These are phyloP conservation scores for Caenorhabditis becei DNA, from an alignment of 2,888 invertebrate genomes.

Conservation along the genomic window DNA sequence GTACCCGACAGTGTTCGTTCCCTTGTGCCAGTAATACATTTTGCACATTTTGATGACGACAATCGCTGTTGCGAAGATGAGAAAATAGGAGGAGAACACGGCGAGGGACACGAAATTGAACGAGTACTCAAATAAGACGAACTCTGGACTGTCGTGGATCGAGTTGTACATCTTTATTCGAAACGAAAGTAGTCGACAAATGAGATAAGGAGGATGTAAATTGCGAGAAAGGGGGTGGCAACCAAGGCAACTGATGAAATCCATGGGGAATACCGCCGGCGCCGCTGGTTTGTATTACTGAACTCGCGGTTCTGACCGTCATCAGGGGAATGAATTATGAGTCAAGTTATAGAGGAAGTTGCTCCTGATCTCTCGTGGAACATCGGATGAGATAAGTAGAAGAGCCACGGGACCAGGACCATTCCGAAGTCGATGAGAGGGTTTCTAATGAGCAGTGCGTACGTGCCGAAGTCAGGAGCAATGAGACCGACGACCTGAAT, in stretches of 20 bases:
- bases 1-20: background rate
- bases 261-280: no score
- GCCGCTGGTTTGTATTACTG: no score
- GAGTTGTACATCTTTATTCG: background rate
- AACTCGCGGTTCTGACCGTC: no score
- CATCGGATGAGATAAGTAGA: conserved; percentile 45
- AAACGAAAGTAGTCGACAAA: background rate
- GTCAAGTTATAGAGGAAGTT: conserved; percentile 19
- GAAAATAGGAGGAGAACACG: background rate
- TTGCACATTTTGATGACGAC: background rate
- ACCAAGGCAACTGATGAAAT: background rate
- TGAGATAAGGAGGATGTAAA: no score
- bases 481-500: conserved; percentile 12
- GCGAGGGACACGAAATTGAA: background rate
- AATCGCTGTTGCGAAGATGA: background rate
- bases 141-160: background rate
- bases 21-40: background rate
- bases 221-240: background rate
- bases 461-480: background rate
- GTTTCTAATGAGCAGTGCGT: conserved; percentile 18
- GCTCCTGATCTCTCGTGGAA: conserved; percentile 25
- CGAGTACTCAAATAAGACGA: conserved; percentile 3
- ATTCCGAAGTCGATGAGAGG: conserved; percentile 25
- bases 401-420: conserved; percentile 29
- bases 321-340: background rate